A percentile compares a stretch with the other conserved stretches of the same genome.
Evolutionary conservation across 2,888 invertebrate genomes (phyloP).

Genomic region (Scaptodrosophila latifasciaeformis): DNA sequence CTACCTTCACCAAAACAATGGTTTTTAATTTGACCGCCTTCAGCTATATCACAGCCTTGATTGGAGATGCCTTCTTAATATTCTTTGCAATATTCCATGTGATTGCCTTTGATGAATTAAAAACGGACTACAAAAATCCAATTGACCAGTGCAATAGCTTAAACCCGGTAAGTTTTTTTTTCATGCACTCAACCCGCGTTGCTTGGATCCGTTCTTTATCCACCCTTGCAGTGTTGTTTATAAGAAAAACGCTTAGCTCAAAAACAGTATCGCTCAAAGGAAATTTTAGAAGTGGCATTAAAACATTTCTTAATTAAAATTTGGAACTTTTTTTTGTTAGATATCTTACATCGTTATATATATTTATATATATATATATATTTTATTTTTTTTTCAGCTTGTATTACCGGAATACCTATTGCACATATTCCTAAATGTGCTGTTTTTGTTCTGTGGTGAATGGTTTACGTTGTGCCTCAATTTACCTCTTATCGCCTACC

Average conservation of each 20-base stretch:
- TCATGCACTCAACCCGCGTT: too few species aligned
- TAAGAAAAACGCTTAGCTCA: too few species aligned
- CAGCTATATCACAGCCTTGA: conserved; percentile 95
- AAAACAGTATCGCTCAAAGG: too few species aligned
- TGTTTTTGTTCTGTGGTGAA: conserved; percentile 93
- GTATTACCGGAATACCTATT: conserved; percentile 97
- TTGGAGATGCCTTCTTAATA: conserved; percentile 97
- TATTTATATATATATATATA: too few species aligned
- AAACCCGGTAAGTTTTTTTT: conserved; percentile 91
- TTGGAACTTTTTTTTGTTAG: too few species aligned
- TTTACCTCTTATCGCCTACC: conserved; percentile 95
- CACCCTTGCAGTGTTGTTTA: too few species aligned
- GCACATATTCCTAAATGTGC: conserved; percentile 91
- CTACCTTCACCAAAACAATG: too few species aligned
- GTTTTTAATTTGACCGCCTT: conserved; percentile 95
- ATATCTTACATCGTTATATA: too few species aligned
- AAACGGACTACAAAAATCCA: conserved; percentile 99
- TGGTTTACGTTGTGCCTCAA: conserved; percentile 92
- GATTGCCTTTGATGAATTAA: conserved; percentile 98
- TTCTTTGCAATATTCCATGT: conserved; percentile 99
- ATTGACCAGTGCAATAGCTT: conserved; percentile 99
- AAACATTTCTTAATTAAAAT: neutral
- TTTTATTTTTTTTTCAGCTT: conserved; percentile 85
- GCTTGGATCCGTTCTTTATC: too few species aligned
- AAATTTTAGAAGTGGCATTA: too few species aligned